Evolutionary conservation across 1,140 invertebrate species (phyloP), one percentile per base, ranked within the genome.

Genomic region (Cydia amplana): DNA sequence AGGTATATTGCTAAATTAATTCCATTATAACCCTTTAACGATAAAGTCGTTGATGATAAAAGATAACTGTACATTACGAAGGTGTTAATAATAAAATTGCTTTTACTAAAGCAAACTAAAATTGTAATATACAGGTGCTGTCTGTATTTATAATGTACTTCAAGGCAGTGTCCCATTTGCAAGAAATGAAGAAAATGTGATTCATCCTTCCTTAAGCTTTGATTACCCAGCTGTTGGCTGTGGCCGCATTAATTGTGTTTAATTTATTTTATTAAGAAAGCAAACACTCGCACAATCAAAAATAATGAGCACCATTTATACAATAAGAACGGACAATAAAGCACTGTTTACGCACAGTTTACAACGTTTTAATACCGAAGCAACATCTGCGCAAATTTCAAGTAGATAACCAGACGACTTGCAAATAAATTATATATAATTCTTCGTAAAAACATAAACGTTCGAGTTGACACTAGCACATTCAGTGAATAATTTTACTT

Each of bases 251-350:
- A 32, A 67, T 67, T 67, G 16, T 67, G 64, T 67, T 64, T 36
- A 67, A 32, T 67, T 67, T 67, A 67, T 67, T 67, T 67, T 67
- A 67, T 67, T 67, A 67, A 36, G 28, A 65, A 36, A 14, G 28
- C 64, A 32, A 67, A 67, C 64, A 16, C 3, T n/a, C 64, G 64
- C 64, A 14, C 32, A 70, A 70, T 43, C 32, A 70, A 16, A 70
- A 70, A 70, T 70, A 40, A 70, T 70, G n/a, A 70, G 32, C 14
- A 36, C 32, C 14, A 70, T 40, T 67, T 40, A 40, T 40, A 70
- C 28, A 70, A 70, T 70, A 40, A 70, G 18, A 70, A 70, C 16
- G 65, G 16, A 70, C n/a, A 40, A 36, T 40, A 70, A 70, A 32
- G 25, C 23, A 32, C 16, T 67, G 64, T 67, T 67, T 67, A 67